These are phyloP conservation scores for Epinephelus malabaricus DNA, from an alignment of 2,797 vertebrate species.

Conservation along the genomic window DNA sequence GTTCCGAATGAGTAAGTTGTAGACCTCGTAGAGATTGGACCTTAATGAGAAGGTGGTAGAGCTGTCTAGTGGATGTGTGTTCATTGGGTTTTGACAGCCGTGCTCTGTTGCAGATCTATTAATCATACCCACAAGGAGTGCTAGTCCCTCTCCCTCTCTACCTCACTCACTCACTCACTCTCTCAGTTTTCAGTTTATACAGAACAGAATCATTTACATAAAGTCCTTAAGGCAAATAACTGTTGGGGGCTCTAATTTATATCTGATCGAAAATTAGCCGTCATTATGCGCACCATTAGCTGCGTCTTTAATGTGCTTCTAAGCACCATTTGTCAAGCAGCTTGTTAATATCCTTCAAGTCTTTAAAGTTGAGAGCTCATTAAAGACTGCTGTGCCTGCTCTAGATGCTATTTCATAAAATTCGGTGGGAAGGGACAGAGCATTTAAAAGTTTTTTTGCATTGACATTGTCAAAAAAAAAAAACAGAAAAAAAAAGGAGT, in stretches of 20 bases:
- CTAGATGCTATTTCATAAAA: slow-evolving; percentile 96
- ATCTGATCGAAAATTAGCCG: slow-evolving; percentile 99
- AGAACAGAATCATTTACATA: slow-evolving; percentile 99
- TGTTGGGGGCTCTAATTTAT: slow-evolving; percentile 99
- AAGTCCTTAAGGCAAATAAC: slow-evolving; percentile 99
- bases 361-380: slow-evolving; percentile 99
- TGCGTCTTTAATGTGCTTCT: slow-evolving; percentile 99
- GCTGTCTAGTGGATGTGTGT: slow-evolving; percentile 85
- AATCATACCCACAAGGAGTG: slow-evolving; percentile 91
- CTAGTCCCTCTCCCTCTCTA: slow-evolving; percentile 70
- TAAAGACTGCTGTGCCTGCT: slow-evolving; percentile 95
- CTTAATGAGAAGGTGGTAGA: slow-evolving; percentile 85
- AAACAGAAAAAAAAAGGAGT: background rate
- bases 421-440: slow-evolving; percentile 86
- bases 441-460: slow-evolving; percentile 70
- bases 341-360: slow-evolving; percentile 99
- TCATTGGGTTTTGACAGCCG: slow-evolving; percentile 90
- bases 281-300: slow-evolving; percentile 99
- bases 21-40: slow-evolving; percentile 73
- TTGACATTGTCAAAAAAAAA: slow-evolving; percentile 54
- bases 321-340: slow-evolving; percentile 99
- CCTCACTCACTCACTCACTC: slow-evolving; percentile 74
- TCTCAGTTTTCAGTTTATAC: slow-evolving; percentile 94
- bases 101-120: slow-evolving; percentile 91
- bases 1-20: slow-evolving; percentile 77